A percentile compares a stretch with the other conserved stretches of the same genome.
These are phyloP conservation scores for Megaleporinus macrocephalus DNA, from an alignment of 2,113 vertebrate species.

Conservation along the genomic window DNA sequence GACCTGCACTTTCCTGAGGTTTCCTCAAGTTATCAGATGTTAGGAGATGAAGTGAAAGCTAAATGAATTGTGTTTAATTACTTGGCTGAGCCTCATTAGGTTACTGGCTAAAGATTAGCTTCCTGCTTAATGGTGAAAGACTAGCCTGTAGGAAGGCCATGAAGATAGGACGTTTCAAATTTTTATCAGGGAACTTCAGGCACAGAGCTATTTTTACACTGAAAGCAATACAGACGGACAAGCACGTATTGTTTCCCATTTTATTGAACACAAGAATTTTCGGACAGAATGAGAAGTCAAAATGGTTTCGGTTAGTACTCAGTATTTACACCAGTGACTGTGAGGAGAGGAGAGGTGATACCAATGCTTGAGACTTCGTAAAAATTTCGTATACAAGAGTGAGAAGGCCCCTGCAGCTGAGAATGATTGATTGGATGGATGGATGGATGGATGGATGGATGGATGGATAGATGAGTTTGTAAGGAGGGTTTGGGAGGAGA, in stretches of 20 bases:
- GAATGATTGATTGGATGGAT: conserved; percentile 70
- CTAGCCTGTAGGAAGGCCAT: conserved; percentile 26
- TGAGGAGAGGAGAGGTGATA: conserved; percentile 81
- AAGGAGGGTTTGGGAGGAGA: conserved; percentile 65
- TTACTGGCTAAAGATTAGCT: background rate
- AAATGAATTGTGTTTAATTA: conserved; percentile 37
- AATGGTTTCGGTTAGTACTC: conserved; percentile 87
- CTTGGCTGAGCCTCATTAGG: conserved; percentile 37
- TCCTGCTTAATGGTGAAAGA: conserved; percentile 32
- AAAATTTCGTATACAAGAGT: conserved; percentile 86
- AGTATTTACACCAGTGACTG: conserved; percentile 94
- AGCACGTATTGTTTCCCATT: conserved; percentile 62
- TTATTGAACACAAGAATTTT: conserved; percentile 96
- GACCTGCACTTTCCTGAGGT: conserved; percentile 14
- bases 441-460: conserved; percentile 70
- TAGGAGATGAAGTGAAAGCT: conserved; percentile 24
- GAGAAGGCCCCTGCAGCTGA: conserved; percentile 82
- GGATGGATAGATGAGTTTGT: conserved; percentile 70
- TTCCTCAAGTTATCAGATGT: conserved; percentile 28
- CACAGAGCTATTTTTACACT: background rate
- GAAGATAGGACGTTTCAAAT: background rate
- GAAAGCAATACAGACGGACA: conserved; percentile 22
- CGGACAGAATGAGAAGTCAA: conserved; percentile 95
- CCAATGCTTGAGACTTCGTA: conserved; percentile 82
- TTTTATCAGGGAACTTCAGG: background rate